Conservation (phyloP, 2,797 vertebrate species). For the Argyrosomus regius region DNA sequence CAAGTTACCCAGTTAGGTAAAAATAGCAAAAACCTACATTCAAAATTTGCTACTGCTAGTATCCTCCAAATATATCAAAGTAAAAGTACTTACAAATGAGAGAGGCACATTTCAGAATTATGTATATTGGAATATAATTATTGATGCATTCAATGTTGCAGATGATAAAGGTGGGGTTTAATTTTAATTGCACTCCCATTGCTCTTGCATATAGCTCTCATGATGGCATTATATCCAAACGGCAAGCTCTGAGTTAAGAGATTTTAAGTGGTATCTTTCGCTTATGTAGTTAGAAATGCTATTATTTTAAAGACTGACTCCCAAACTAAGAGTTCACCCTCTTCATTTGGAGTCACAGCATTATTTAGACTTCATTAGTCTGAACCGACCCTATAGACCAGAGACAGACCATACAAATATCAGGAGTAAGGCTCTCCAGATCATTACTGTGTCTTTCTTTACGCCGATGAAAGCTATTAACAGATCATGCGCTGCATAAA, state of each 20-base stretch:
- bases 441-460: neutral
- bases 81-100: neutral
- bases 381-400: neutral
- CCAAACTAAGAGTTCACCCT: too few relatives aligned
- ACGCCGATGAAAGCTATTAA: slow-evolving; percentile 1
- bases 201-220: neutral
- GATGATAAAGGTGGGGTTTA: neutral
- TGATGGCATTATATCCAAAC: neutral
- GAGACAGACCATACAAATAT: neutral
- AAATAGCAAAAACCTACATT: neutral
- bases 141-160: neutral
- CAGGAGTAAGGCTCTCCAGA: neutral
- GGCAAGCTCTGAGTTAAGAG: neutral
- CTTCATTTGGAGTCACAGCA: neutral
- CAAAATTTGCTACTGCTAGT: neutral
- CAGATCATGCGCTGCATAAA: neutral
- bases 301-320: too few relatives aligned
- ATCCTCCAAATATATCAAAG: neutral
- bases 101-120: neutral
- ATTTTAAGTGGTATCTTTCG: neutral
- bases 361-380: neutral
- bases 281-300: too few relatives aligned
- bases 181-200: neutral
- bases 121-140: neutral
- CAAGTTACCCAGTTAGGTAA: neutral